These are phyloP conservation scores for Catostylus mosaicus DNA, from an alignment of 30 jellyfish, hydroid and myxozoan genomes.

Conservation along the genomic window DNA sequence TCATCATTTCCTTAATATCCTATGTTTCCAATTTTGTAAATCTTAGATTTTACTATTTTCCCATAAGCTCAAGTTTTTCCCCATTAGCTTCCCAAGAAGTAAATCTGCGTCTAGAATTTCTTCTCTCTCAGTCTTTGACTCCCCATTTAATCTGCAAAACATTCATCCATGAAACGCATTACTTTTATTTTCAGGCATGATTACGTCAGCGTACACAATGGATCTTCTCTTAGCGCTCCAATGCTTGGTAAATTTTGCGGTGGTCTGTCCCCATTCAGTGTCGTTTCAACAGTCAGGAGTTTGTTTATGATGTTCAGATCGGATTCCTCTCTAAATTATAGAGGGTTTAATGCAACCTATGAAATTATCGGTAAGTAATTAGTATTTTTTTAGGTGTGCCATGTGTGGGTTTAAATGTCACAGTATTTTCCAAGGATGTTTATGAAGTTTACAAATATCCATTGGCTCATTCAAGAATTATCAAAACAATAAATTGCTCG, in stretches of 20 bases:
- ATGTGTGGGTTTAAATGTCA: too few relatives aligned
- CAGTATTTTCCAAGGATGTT: too few relatives aligned
- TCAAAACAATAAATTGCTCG: too few relatives aligned
- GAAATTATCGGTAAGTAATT: conserved; percentile 24
- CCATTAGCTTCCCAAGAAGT: background rate
- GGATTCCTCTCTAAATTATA: conserved; percentile 20
- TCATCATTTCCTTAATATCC: too few relatives aligned
- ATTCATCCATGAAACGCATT: too few relatives aligned
- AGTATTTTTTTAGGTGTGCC: too few relatives aligned
- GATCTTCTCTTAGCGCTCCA: conserved; percentile 24
- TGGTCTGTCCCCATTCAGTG: conserved; percentile 20
- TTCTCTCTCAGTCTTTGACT: background rate
- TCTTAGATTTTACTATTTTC: too few relatives aligned
- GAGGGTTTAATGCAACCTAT: conserved; percentile 52
- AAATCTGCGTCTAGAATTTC: background rate
- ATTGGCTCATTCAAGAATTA: too few relatives aligned
- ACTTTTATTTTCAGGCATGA: conserved; percentile 44
- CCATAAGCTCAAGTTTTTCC: too few relatives aligned
- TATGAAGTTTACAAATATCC: too few relatives aligned
- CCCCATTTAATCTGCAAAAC: background rate
- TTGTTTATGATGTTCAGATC: conserved; percentile 27
- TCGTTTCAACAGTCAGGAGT: conserved; percentile 26
- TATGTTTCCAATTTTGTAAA: too few relatives aligned
- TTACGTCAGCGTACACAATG: conserved; percentile 42
- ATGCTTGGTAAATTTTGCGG: conserved; percentile 41